Percentiles rank a stretch among this genome's conserved stretches.
phyloP scores from a whole-genome alignment of 2,113 vertebrate genomes.

The Solenodon paradoxus region DNA sequence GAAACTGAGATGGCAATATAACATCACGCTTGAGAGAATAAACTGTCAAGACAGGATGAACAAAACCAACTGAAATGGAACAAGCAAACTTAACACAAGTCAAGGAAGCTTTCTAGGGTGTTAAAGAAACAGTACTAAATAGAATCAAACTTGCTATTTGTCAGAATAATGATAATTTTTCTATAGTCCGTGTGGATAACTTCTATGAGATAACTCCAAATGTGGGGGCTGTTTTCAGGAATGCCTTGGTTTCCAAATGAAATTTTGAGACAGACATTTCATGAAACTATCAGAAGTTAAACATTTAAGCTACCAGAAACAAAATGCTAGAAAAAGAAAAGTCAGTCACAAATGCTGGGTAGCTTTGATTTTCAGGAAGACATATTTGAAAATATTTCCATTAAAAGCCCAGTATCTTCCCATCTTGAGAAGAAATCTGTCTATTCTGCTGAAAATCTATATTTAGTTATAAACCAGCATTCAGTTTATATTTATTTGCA shows the following conservation, averaged over 20 bases:
- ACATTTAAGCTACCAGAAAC: conserved; percentile 14
- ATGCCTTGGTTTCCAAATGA: conserved; percentile 30
- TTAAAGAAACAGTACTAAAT: conserved; percentile 34
- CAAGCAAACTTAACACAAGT: conserved; percentile 51
- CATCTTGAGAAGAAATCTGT: background rate
- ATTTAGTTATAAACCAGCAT: background rate
- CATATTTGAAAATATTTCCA: background rate
- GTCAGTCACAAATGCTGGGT: background rate
- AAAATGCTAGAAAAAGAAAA: background rate
- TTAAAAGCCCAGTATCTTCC: background rate
- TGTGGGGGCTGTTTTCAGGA: background rate
- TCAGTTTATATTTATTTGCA: background rate
- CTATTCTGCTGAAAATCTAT: background rate
- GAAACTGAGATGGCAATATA: conserved; percentile 53
- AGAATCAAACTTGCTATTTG: conserved; percentile 33
- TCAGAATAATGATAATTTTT: background rate
- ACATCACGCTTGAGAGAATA: conserved; percentile 49
- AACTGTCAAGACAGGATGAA: conserved; percentile 50
- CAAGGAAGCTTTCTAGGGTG: conserved; percentile 12
- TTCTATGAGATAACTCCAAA: conserved; percentile 23
- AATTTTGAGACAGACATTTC: conserved; percentile 32
- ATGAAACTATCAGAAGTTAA: conserved; percentile 41
- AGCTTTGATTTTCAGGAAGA: conserved; percentile 10
- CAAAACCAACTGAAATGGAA: conserved; percentile 56
- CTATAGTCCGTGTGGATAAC: background rate